These are phyloP conservation scores for Philereme transversata DNA, from an alignment of 2,888 invertebrate genomes.

Conservation along the genomic window DNA sequence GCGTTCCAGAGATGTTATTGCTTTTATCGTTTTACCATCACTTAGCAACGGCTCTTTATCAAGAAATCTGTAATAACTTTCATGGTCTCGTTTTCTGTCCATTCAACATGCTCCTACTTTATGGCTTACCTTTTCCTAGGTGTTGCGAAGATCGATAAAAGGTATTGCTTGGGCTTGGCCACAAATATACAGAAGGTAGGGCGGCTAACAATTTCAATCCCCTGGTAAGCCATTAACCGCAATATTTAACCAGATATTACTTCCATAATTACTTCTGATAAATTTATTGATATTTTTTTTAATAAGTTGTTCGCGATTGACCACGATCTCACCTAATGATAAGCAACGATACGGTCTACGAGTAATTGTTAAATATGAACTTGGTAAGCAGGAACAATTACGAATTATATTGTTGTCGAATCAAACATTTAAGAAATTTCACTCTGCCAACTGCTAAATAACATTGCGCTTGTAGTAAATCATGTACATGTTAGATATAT, in stretches of 20 bases:
- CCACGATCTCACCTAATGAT: too few species aligned
- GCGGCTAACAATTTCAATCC: constrained; percentile 45
- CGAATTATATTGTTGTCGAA: too few species aligned
- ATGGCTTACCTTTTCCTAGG: background rate
- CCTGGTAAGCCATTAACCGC: constrained; percentile 41
- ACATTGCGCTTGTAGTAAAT: too few species aligned
- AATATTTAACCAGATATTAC: constrained; percentile 12
- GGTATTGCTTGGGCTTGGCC: constrained; percentile 45
- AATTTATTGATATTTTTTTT: too few species aligned
- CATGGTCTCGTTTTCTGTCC: constrained; percentile 9
- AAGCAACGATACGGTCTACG: too few species aligned
- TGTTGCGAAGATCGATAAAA: constrained; percentile 5
- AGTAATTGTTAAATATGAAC: too few species aligned
- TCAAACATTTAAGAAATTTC: too few species aligned
- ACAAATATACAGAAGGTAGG: constrained; percentile 34
- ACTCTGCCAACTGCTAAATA: too few species aligned
- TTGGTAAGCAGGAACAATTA: too few species aligned
- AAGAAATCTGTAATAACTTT: constrained; percentile 4
- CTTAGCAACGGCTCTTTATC: constrained; percentile 24
- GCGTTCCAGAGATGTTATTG: constrained; percentile 14
- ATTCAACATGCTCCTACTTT: background rate
- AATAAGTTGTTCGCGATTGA: too few species aligned
- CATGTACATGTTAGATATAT: too few species aligned
- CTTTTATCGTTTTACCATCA: constrained; percentile 32
- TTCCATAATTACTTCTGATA: too few species aligned